Evolutionary conservation across 2,888 invertebrate species (phyloP).

Genomic region (Plagodis dolabraria): DNA sequence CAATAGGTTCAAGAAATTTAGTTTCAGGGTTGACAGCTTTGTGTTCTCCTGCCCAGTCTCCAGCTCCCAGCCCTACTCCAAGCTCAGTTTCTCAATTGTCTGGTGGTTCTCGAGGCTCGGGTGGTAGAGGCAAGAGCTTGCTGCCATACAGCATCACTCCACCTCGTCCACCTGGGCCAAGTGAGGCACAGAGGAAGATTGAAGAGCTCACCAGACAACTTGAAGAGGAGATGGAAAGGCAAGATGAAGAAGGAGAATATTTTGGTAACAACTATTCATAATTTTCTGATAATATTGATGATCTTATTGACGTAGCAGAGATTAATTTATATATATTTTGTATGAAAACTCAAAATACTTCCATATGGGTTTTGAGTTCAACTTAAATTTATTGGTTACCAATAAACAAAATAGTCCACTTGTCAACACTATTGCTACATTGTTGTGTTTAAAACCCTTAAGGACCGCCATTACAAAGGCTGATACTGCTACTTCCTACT

Average conservation of each 20-base stretch:
- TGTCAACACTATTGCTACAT: too few species aligned
- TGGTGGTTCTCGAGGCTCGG: constrained; percentile 84
- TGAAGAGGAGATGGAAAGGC: constrained; percentile 98
- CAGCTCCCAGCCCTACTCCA: constrained; percentile 88
- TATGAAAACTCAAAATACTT: too few species aligned
- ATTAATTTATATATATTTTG: background rate
- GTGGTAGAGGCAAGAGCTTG: constrained; percentile 86
- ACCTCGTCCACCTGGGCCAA: constrained; percentile 93
- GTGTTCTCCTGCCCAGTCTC: constrained; percentile 83
- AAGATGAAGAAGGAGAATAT: constrained; percentile 97
- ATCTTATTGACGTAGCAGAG: background rate
- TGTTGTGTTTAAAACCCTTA: too few species aligned
- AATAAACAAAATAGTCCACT: too few species aligned
- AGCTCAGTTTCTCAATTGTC: constrained; percentile 86
- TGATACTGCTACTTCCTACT: too few species aligned
- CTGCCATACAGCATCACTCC: constrained; percentile 95
- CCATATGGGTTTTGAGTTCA: too few species aligned
- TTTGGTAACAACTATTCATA: constrained; percentile 88
- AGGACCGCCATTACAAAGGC: too few species aligned
- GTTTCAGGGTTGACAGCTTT: constrained; percentile 75
- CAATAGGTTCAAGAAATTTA: constrained; percentile 69
- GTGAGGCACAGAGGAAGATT: constrained; percentile 96
- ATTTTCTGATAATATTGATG: background rate
- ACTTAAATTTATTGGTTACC: too few species aligned
- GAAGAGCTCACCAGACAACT: constrained; percentile 96